Evolutionary conservation across 2,888 invertebrate genomes (phyloP).

Genomic region (Teleiodes luculella): DNA sequence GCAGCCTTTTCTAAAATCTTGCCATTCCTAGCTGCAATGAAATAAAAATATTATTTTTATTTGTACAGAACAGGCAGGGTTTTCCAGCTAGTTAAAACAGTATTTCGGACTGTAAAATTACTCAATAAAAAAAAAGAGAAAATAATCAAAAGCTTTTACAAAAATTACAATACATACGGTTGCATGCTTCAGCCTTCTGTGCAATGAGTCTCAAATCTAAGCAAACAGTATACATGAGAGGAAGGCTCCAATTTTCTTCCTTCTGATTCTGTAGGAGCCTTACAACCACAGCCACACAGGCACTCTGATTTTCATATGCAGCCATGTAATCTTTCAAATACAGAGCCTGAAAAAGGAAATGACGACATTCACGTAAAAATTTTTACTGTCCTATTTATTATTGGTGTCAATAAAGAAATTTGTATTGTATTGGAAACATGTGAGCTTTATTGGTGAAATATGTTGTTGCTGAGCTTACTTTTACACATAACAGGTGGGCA

Average conservation of each 20-base stretch:
- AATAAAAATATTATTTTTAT: too few relatives aligned
- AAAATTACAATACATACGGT: slow-evolving; percentile 31
- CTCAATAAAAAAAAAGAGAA: too few relatives aligned
- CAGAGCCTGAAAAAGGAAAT: slow-evolving; percentile 55
- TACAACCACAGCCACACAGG: slow-evolving; percentile 86
- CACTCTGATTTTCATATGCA: slow-evolving; percentile 88
- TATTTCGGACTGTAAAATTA: too few relatives aligned
- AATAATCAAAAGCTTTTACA: background rate
- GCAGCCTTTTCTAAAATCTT: slow-evolving; percentile 95
- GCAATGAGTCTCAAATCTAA: slow-evolving; percentile 93
- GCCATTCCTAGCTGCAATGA: slow-evolving; percentile 68
- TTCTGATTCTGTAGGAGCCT: slow-evolving; percentile 91
- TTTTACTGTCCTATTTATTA: too few relatives aligned
- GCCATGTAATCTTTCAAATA: slow-evolving; percentile 74
- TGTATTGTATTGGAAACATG: too few relatives aligned
- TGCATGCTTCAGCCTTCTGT: slow-evolving; percentile 83
- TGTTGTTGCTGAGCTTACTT: slow-evolving; percentile 66
- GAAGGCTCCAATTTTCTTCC: slow-evolving; percentile 98
- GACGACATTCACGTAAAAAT: too few relatives aligned
- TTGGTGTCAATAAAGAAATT: too few relatives aligned
- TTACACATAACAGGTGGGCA: slow-evolving; percentile 84
- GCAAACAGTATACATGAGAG: slow-evolving; percentile 93
- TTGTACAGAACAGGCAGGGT: background rate
- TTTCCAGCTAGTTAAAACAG: background rate
- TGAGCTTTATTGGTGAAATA: too few relatives aligned